Evolutionary conservation across 2,113 vertebrate genomes (phyloP), one percentile per base, ranked within the genome.

Genomic region (Phrynosoma blainvillii): DNA sequence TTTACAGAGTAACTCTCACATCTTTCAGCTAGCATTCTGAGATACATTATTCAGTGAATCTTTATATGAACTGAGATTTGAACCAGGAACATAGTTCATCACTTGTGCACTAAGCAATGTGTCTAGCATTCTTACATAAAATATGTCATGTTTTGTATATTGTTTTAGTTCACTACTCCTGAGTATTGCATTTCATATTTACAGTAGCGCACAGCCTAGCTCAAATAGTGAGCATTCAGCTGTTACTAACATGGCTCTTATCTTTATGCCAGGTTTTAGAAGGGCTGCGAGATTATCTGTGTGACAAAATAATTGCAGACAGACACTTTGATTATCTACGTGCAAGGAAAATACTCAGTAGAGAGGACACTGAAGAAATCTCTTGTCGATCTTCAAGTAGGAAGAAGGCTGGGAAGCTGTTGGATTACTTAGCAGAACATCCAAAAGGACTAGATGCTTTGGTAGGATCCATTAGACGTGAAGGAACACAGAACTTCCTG

Each of bases 291-390:
- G 98, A 97, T 30, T 99, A 98, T 93, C 96, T 99, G 75, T 98
- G 98, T 86, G 98, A 98, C 70, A 99, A 98, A 96, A 98, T 99
- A 93, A 97, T 98, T 89, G 99, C 98, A 0, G 98, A 99, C 81
- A 98, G 98, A 88, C 99, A 99, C 92, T 98, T 99, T 70, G 98
- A 99, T 95, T 99, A 97, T 93, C 96, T 99, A 0, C 98, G 99
- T 42, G 98, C 98, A 5, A 98, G 97, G 91, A 97, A 98, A 96
- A 98, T 99, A 93, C 96, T 99, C 88, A 98, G 98, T 1, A 96
- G 98, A 89, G 99, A 99, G 65, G 99, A 99, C 40, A 97, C 98
- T 0, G 98, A 99, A 95, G 98, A 99, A 92, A 99, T 99, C 95
- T 97, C 96, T 96, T 98, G 98, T 93, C 96, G 97, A 94, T 97